Conservation (phyloP, 2,888 invertebrate genomes). For the Dryococelus australis region DNA sequence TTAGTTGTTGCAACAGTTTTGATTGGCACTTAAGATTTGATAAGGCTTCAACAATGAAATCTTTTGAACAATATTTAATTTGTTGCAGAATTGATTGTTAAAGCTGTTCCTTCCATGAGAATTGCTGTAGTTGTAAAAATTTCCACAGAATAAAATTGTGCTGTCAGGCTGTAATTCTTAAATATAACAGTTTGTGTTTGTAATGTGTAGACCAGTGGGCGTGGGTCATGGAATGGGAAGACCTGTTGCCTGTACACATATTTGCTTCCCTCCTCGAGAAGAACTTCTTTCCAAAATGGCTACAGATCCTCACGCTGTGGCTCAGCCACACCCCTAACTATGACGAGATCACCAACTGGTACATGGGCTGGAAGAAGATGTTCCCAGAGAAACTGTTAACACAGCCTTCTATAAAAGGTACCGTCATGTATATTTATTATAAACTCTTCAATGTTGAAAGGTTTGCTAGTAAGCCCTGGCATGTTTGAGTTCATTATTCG, state of each 20-base stretch:
- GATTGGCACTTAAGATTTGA: too few relatives aligned
- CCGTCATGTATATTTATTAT: slow-evolving; percentile 2
- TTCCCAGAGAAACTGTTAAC: slow-evolving; percentile 62
- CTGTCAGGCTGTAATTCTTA: too few relatives aligned
- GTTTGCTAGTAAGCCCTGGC: too few relatives aligned
- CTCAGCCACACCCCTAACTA: slow-evolving; percentile 89
- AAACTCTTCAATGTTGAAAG: too few relatives aligned
- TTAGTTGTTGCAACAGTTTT: too few relatives aligned
- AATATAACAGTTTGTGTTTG: neutral
- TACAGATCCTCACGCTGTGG: slow-evolving; percentile 87
- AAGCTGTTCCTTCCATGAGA: too few relatives aligned
- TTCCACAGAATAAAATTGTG: too few relatives aligned
- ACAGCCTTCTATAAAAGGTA: slow-evolving; percentile 66
- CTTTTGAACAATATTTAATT: too few relatives aligned
- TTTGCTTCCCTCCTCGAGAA: slow-evolving; percentile 85
- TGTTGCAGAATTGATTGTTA: too few relatives aligned
- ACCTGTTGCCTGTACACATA: slow-evolving; percentile 77
- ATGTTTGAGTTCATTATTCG: too few relatives aligned
- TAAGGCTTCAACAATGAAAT: too few relatives aligned
- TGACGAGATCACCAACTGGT: slow-evolving; percentile 90
- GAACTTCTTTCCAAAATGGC: slow-evolving; percentile 93
- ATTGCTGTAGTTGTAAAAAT: too few relatives aligned
- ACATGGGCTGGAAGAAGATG: slow-evolving; percentile 68
- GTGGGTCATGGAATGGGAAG: slow-evolving; percentile 95
- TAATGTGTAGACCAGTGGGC: slow-evolving; percentile 80